phyloP scores from a whole-genome alignment of 2,888 invertebrate species.

The Zygaena filipendulae region DNA sequence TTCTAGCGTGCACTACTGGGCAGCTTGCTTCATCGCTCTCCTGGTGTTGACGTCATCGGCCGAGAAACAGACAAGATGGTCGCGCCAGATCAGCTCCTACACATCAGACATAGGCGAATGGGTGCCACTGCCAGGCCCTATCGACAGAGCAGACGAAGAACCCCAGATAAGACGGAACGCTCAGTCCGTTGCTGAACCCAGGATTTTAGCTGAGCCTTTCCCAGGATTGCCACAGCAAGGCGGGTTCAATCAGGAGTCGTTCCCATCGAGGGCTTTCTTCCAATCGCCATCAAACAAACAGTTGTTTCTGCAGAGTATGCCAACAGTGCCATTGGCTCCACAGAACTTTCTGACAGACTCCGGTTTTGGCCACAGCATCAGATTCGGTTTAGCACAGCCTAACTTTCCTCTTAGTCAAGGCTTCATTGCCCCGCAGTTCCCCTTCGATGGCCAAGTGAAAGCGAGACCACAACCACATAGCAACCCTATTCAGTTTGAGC shows the following conservation, averaged over 20 bases:
- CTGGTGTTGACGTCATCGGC: constrained; percentile 30
- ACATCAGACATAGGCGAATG: constrained; percentile 57
- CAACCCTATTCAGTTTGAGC: constrained; percentile 39
- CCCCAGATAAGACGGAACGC: constrained; percentile 43
- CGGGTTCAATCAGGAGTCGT: constrained; percentile 37
- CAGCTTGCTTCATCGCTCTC: constrained; percentile 33
- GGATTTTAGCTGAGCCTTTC: constrained; percentile 52
- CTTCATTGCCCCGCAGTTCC: constrained; percentile 42
- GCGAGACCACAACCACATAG: constrained; percentile 26
- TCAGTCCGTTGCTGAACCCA: constrained; percentile 57
- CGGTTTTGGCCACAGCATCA: constrained; percentile 50
- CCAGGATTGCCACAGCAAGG: constrained; percentile 28
- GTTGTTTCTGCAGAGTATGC: constrained; percentile 47
- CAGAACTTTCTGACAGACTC: constrained; percentile 53
- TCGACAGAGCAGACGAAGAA: constrained; percentile 30
- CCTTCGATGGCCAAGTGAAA: constrained; percentile 36
- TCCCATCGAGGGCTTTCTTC: constrained; percentile 39
- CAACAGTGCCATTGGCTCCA: constrained; percentile 50
- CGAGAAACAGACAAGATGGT: constrained; percentile 53
- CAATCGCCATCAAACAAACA: constrained; percentile 42
- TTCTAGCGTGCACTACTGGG: constrained; percentile 28
- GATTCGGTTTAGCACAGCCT: constrained; percentile 50
- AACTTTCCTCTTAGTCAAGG: constrained; percentile 51
- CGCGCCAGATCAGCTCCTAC: constrained; percentile 57
- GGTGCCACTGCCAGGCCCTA: constrained; percentile 47